Evolutionary conservation across 2,113 vertebrate species (phyloP), one percentile per base, ranked within the genome.

Genomic region (Athene noctua): DNA sequence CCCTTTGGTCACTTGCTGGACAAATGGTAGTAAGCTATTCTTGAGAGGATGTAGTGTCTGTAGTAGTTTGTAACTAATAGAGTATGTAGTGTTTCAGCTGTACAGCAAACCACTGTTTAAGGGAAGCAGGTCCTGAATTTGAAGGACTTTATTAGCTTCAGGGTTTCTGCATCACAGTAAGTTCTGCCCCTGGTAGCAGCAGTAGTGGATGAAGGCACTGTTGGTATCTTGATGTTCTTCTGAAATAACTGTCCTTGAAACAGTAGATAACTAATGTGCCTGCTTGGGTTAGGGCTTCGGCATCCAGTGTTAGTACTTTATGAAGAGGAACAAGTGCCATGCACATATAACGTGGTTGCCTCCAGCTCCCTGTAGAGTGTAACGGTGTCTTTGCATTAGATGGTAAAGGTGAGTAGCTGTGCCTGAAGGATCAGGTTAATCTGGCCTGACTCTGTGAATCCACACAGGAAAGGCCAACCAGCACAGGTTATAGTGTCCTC

Each of bases 261-360:
- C 25, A 47, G 32, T 11, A 52, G 44, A 2, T 70, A 12, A 34
- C 38, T 74, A 23, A 38, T 18, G 10, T 16, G 3, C 40, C 40
- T 92, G 25, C 36, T 81, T 80, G n/a, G 38, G 15, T 89, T 67
- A 49, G 25, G 7, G 8, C 20, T 70, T 74, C 2, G 4, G 20
- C 59, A 4, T 75, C 17, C 0, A 2, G 7, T 0, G 0, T 21
- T 58, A 54, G 38, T 55, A 4, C 29, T 55, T 54, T 38, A 3
- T 52, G 36, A 70, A 81, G 68, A 78, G 26, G 23, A 80, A 6
- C 34, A n/a, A 62, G 32, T 36, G 44, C n/a, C 19, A 2, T 92
- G 91, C 52, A 49, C 6, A 8, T 1, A 0, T 73, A 34, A 34
- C 5, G 3, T 2, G 1, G 29, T 73, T 82, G 40, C 22, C 10